Conservation (phyloP, 2,797 vertebrate species). For the Malurus leucopterus region DNA sequence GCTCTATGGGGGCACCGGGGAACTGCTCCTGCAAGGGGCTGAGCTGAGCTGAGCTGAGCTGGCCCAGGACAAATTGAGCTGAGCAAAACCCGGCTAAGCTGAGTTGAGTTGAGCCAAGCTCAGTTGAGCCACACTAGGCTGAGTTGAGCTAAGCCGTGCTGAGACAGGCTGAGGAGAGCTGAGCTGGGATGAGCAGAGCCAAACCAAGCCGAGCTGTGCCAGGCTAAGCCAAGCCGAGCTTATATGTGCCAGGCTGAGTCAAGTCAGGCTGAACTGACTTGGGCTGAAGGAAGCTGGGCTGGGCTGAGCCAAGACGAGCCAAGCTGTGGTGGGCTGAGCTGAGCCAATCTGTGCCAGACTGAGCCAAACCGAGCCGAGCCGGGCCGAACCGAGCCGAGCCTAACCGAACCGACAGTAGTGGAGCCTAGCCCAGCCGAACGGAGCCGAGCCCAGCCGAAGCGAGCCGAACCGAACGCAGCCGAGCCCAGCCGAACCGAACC, state of each 20-base stretch:
- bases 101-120: not conserved
- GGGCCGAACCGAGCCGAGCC: no score
- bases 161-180: no score
- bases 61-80: not conserved
- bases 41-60: not conserved
- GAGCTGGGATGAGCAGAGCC: no score
- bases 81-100: not conserved
- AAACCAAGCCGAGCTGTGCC: not conserved
- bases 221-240: not conserved
- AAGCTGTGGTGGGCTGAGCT: no score
- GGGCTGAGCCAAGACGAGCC: no score
- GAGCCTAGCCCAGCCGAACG: not conserved
- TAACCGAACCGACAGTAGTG: no score
- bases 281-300: no score
- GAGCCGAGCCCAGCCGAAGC: rapidly evolving
- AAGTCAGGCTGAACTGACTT: not conserved
- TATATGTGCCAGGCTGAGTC: no score
- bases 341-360: no score
- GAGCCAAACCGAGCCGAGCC: not conserved
- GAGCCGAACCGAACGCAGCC: rapidly evolving
- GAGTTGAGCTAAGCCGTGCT: no score
- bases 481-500: not conserved
- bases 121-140: no score
- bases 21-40: not conserved
- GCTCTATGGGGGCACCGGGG: not conserved